Evolutionary conservation across 2,888 invertebrate species (phyloP), one percentile per base, ranked within the genome.

Genomic region (Apotomis betuletana): DNA sequence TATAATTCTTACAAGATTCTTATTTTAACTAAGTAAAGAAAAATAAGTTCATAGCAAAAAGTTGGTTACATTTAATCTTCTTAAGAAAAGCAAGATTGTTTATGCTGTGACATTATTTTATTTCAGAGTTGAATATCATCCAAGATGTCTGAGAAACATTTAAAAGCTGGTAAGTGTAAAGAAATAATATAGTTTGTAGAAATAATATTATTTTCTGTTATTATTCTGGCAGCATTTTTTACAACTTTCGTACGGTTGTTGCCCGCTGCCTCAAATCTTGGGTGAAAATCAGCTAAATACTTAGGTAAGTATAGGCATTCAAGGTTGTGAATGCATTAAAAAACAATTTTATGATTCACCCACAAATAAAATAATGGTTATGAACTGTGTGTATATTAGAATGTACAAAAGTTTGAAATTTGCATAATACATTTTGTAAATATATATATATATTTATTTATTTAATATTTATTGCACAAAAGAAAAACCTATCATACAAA

Each of bases 131-230:
- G n/a, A 52, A 58, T 41, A 52, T 13, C 54, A 54, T 41, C 63
- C 58, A 67, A 67, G 27, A 90, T 91, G 91, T 90, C 90, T 69
- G 91, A 91, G 74, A 91, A 91, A 78, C 92, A 92, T 86, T 87
- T 92, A 78, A 83, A 91, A 84, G 84, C 90, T 76, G 92, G 92
- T 91, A 81, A 82, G 83, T 57, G 57, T n/a, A 0, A 46, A 44
- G n/a, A n/a, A 12, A 62, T 9, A 10, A 5, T 58, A 3, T 58
- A 8, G 0, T 12, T 8, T 9, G 9, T 13, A 44, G n/a, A 4
- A n/a, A 58, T 4, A 9, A 5, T n/a, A 0, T 12, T 36, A 12
- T 36, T 9, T 9, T 36, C 12, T 36, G 27, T 70, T 71, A 63
- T 60, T 15, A 15, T 3, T 68, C 10, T 68, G 13, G 61, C 36